Conservation (phyloP, 1,140 invertebrate species). For the Bombus terrestris region DNA sequence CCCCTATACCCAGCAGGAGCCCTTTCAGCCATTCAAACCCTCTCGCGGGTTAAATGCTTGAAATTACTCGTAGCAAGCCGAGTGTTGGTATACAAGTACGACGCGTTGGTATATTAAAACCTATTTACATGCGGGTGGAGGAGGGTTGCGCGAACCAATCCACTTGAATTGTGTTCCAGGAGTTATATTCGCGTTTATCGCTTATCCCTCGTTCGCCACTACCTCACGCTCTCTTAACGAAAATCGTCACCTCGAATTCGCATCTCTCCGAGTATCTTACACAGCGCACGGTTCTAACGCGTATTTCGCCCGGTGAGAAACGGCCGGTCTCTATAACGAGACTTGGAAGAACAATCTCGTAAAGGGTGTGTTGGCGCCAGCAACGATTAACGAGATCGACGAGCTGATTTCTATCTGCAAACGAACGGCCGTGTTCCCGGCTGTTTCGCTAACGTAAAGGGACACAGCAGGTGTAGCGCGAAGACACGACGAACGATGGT, state of each 20-base stretch:
- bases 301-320: neutral
- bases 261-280: neutral
- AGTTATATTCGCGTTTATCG: conserved; percentile 37
- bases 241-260: neutral
- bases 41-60: conserved; percentile 60
- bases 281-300: neutral
- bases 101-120: conserved; percentile 69
- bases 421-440: neutral
- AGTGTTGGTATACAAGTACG: conserved; percentile 49
- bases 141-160: conserved; percentile 57
- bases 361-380: neutral
- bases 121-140: conserved; percentile 61
- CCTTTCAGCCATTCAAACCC: conserved; percentile 55
- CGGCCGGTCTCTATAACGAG: too few species aligned
- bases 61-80: conserved; percentile 69
- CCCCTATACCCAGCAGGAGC: conserved; percentile 20
- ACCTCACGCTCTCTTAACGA: conserved; percentile 4
- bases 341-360: neutral
- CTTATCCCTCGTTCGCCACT: conserved; percentile 1
- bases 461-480: neutral
- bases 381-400: conserved; percentile 8
- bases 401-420: conserved; percentile 13
- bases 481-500: conserved; percentile 12
- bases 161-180: conserved; percentile 65
- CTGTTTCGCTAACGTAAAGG: conserved; percentile 2